Base-by-base conservation (phyloP, 2,113 vertebrate species). In the Phaetusa simplex region DNA sequence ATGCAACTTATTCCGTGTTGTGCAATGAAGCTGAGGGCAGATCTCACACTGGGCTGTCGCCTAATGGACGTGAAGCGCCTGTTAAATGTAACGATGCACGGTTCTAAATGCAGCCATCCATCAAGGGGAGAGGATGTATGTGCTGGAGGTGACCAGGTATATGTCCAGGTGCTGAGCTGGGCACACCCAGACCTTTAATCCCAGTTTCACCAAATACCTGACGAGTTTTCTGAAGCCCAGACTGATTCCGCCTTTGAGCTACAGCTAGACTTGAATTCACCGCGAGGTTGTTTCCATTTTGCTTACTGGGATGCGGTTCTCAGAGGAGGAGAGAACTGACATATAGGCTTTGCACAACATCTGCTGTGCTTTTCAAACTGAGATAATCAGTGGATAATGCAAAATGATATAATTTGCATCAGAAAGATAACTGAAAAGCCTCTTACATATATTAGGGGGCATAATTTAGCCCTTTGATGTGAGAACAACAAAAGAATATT, bases 361-460 rank as follows among this genome's bases (percentile, higher is more conserved):
- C 95, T 96, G 82, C 2, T 6, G 59, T 78, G 96, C 38, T 94
- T 93, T 90, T 90, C 67, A 94, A 81, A 88, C 26, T 26, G 38
- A 94, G 55, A 88, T 91, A 93, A 90, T 91, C 71, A 83, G 66
- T 92, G 82, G 82, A 52, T 95, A 86, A 94, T 66, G 84, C 71
- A 93, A 96, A 94, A 91, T 86, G 3, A 80, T 91, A 73, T 77
- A 52, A 94, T 88, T 95, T 92, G 74, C 91, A 97, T 95, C 89
- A 94, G 66, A 95, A 95, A 95, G 78, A 80, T 83, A 94, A 74
- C 84, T 85, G 79, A 91, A 93, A 94, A 97, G 21, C 66, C 36
- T 93, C 82, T 96, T 70, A 90, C 66, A 83, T 50, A 34, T 94
- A 91, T 67, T 76, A 95, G 62, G 70, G 87, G 74, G 40, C 86